Evolutionary conservation across 2,797 vertebrate genomes (phyloP).

Genomic region (Pampus argenteus): DNA sequence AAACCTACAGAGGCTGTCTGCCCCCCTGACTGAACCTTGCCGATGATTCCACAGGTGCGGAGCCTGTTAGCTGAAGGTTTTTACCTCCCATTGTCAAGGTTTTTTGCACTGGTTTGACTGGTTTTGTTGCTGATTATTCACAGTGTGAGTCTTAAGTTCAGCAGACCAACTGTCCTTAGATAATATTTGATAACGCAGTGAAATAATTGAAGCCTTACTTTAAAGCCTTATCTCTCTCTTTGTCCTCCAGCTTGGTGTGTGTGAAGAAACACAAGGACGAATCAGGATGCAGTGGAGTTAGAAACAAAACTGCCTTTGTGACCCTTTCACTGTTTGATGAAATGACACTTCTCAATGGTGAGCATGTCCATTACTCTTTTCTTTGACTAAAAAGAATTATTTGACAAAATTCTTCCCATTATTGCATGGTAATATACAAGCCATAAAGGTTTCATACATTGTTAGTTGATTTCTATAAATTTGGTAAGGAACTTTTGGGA

Average conservation of each 20-base stretch:
- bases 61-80: too few relatives aligned
- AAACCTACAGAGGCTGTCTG: too few relatives aligned
- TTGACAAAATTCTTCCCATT: too few relatives aligned
- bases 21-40: too few relatives aligned
- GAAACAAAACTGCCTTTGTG: conserved; percentile 92
- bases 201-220: not conserved
- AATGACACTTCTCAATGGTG: conserved; percentile 92
- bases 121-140: too few relatives aligned
- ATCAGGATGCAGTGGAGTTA: conserved; percentile 88
- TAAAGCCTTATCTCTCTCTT: conserved; percentile 19
- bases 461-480: too few relatives aligned
- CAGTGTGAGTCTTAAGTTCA: not conserved
- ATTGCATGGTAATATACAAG: too few relatives aligned
- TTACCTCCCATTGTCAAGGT: too few relatives aligned
- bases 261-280: conserved; percentile 93
- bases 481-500: too few relatives aligned
- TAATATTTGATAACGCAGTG: not conserved
- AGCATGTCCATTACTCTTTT: conserved; percentile 37
- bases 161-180: not conserved
- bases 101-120: not conserved
- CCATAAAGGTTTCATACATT: too few relatives aligned
- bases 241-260: conserved; percentile 88
- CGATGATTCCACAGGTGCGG: too few relatives aligned
- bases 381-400: not conserved
- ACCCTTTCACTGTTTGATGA: conserved; percentile 90